Evolutionary conservation across 2,888 invertebrate species (phyloP), one percentile per base, ranked within the genome.

Genomic region (Ichneumon xanthorius): DNA sequence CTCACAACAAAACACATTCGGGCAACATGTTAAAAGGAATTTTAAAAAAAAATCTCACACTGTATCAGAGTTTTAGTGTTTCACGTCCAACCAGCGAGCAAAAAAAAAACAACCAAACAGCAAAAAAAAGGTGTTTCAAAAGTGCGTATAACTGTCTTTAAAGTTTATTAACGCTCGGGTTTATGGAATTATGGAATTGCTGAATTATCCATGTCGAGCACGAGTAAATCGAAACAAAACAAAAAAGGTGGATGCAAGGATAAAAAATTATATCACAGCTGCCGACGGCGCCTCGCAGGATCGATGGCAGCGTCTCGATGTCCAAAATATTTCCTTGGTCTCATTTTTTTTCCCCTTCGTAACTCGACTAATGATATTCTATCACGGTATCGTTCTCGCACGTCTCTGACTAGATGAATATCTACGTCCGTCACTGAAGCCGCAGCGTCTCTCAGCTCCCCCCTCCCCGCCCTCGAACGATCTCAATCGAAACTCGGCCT

Each of bases 331-430:
- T 61, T 45, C 14, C 26, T 58, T 58, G 58, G 22, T 26, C 22
- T 58, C 4, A 58, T 4, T 26, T 26, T 70, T 22, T 50, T 50
- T 76, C 14, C 9, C 16, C 50, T 30, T 63, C 73, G 45, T 2
- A 65, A 16, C 19, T 80, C 30, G 14, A 67, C 65, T 11, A 48
- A 73, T 58, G 9, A 26, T 26, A 58, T 58, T 61, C 19, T 58
- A 58, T 63, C 75, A 48, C 63, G 19, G 65, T 48, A 70, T 58
- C 58, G 40, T 55, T 40, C 48, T 58, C 68, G 33, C 68, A 33
- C 53, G 55, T 78, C 48, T 75, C 82, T 82, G 85, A 85, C 85
- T 82, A 82, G 85, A 85, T 75, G 75, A 85, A 67, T 45, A 55
- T 75, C 73, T 68, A 75, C 67, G 80, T 81, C 68, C 67, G 55